A percentile compares a stretch with the other conserved stretches of the same genome.
phyloP scores from a whole-genome alignment of 2,113 vertebrate genomes.

The Myotis lucifugus region DNA sequence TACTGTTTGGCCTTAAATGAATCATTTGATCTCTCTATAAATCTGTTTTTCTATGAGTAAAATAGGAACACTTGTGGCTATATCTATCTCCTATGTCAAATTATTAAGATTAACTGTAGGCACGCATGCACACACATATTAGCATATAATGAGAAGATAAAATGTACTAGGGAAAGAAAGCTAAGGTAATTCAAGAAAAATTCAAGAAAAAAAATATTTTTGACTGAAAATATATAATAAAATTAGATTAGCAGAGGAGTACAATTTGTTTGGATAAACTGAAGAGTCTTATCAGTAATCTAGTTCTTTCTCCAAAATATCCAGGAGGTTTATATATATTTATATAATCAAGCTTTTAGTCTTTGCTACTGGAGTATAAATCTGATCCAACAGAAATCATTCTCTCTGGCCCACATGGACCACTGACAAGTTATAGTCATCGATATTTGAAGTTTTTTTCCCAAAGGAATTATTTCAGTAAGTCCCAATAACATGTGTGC shows the following conservation, averaged over 20 bases:
- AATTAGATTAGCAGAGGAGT: conserved; percentile 26
- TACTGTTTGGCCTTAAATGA: neutral
- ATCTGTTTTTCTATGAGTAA: neutral
- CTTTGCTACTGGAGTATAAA: neutral
- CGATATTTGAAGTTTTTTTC: neutral
- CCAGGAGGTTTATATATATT: neutral
- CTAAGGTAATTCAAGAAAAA: neutral
- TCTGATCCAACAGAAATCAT: neutral
- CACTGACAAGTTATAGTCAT: neutral
- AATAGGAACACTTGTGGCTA: neutral
- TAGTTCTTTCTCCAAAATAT: neutral
- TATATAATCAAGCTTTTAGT: neutral
- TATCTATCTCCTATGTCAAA: neutral
- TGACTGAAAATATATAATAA: neutral
- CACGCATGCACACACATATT: neutral
- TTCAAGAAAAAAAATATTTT: neutral
- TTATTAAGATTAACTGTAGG: neutral
- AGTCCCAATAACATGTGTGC: neutral
- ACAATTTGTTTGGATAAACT: neutral
- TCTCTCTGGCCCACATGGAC: neutral
- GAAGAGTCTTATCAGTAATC: neutral
- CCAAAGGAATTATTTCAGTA: neutral
- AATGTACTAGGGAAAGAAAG: neutral
- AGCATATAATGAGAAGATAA: neutral
- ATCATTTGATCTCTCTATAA: neutral